Evolutionary conservation across 2,797 vertebrate species (phyloP), one percentile per base, ranked within the genome.

Genomic region (Silurus aristotelis): DNA sequence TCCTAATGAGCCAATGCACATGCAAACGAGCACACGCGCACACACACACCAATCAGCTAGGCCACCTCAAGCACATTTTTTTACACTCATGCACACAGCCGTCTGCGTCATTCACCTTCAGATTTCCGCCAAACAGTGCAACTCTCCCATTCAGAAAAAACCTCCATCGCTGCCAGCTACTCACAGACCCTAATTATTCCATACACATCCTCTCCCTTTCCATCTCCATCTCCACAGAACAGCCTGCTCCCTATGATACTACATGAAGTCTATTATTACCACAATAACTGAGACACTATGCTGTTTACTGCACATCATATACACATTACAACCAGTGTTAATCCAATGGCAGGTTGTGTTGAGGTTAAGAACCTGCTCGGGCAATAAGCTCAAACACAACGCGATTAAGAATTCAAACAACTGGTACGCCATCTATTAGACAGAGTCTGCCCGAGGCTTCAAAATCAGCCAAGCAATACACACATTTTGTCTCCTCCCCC

Each of bases 111-210:
- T 77, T 86, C 73, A 77, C 80, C 85, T 86, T 83, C 56, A 79
- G 43, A 83, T 86, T 77, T 79, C 75, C 5, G 20, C 80, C 73
- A 83, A 77, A 75, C 70, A 80, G 17, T 31, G 19, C 61, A 58
- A 31, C 48, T 73, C 20, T 75, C 22, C 75, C 82, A 80, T 87
- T 87, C 85, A 83, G 67, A 83, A 87, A 87, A 72, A 73, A 76
- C 56, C 82, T 86, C 22, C 76, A 71, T n/a, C 46, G 61, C 38
- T 83, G 82, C 67, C 85, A 83, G 58, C 20, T 80, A 72, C 71
- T 80, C 31, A n/a, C 43, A 79, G 55, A 79, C 19, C 31, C 64
- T 80, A 64, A 64, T 80, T 84, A 64, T 83, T 80, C 68, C 6
- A 73, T 22, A 80, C 76, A 73, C 67, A 58, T 63, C 76, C n/a